Base-by-base conservation (phyloP, 2,113 vertebrate species). In the Cyphomyrus discorhynchus region DNA sequence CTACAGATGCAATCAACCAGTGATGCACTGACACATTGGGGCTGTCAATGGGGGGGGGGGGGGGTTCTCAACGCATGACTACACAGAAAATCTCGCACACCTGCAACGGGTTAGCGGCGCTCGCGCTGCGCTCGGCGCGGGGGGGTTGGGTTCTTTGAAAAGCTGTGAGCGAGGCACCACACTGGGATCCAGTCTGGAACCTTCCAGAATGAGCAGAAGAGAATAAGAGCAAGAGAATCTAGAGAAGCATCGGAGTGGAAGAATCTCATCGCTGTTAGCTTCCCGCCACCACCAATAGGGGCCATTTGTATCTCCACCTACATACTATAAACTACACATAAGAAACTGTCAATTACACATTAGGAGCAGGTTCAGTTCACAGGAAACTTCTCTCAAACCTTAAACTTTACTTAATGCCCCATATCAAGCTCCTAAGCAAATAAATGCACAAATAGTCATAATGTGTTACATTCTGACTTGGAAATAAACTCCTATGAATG, bases 61-160 rank as follows among this genome's bases (percentile, higher is more conserved):
- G 77, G 4, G 17, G 7, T 4, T 70, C 66, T 70, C 27, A 42
- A 45, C 77, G 2, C 17, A 19, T 45, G 77, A 82, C 35, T 42
- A 27, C 66, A 31, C 66, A 35, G 0, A 7, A 35, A 31, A 19
- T 13, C 21, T 8, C 6, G 35, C 66, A 83, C 88, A 89, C 47
- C 50, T 89, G 88, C 77, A 83, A 82, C 50, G 74, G 82, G 46
- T 89, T 89, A 89, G 80, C 80, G 56, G 15, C 42, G n/a, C 82
- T 86, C 53, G 15, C 10, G 15, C 53, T 31, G 39, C n/a, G n/a
- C 13, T 21, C 27, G 31, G 31, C 6, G 21, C 17, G 47, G 42
- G 58, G 58, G 8, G 77, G 9, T 27, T 49, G 13, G 35, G 56
- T 86, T 47, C 82, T 62, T 89, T 62, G 27, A 53, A 66, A 45